Conservation (phyloP, 2,113 vertebrate species). For the Bubo bubo region DNA sequence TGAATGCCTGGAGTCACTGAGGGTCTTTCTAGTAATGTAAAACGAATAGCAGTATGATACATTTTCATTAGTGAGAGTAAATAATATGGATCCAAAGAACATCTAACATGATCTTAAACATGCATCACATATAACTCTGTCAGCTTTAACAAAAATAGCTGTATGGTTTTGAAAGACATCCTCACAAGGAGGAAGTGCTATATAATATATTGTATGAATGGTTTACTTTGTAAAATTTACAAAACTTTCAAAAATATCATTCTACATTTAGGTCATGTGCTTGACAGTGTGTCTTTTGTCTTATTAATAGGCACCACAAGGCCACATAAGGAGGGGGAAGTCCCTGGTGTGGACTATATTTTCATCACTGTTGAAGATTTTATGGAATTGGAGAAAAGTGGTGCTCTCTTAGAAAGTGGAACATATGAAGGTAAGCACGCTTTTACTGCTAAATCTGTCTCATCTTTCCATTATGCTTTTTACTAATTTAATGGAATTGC, state of each 20-base stretch:
- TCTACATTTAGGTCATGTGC: not conserved
- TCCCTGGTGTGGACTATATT: slow-evolving; percentile 98
- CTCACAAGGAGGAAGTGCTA: not conserved
- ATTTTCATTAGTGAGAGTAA: not conserved
- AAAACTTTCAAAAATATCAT: slow-evolving; percentile 15
- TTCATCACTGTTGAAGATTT: slow-evolving; percentile 96
- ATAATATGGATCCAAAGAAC: not conserved
- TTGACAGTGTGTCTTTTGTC: slow-evolving; percentile 29
- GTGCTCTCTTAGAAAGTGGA: slow-evolving; percentile 95
- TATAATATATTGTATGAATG: not conserved
- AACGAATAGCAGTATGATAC: not conserved
- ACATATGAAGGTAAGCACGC: slow-evolving; percentile 93
- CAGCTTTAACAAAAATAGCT: not conserved
- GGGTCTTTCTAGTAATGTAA: not conserved
- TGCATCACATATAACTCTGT: not conserved
- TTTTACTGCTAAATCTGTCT: not conserved
- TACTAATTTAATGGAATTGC: not conserved
- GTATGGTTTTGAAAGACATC: not conserved
- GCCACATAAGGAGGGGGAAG: slow-evolving; percentile 98
- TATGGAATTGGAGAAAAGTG: slow-evolving; percentile 98
- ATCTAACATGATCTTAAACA: not conserved
- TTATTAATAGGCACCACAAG: slow-evolving; percentile 91
- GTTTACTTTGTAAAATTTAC: not conserved
- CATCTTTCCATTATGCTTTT: not conserved
- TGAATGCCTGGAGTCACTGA: not conserved